Evolutionary conservation across 2,113 vertebrate genomes (phyloP).

Genomic region (Phasianus colchicus): DNA sequence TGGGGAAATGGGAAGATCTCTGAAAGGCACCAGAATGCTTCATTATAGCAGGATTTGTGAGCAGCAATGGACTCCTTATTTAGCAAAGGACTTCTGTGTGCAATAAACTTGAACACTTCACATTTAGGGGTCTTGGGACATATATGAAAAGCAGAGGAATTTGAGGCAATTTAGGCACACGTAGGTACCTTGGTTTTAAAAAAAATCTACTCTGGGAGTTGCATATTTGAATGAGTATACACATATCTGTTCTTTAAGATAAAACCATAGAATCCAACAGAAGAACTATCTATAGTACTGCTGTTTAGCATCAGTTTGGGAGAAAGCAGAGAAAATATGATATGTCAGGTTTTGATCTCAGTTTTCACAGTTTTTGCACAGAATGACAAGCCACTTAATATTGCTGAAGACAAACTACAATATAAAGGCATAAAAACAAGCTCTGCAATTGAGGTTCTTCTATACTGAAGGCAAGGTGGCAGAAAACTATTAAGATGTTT

Average conservation of each 20-base stretch:
- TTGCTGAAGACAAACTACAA: background rate
- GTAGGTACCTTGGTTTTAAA: background rate
- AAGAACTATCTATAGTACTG: background rate
- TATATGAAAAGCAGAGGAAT: background rate
- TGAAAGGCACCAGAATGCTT: background rate
- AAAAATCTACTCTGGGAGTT: background rate
- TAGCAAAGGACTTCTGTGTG: background rate
- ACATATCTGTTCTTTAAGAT: background rate
- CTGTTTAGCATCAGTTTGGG: background rate
- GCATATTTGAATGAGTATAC: background rate
- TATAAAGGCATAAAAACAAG: background rate
- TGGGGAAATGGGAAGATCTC: background rate
- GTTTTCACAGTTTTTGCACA: background rate
- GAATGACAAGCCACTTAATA: background rate
- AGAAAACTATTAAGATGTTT: background rate
- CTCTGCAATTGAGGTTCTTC: background rate
- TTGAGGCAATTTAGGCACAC: background rate
- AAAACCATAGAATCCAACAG: background rate
- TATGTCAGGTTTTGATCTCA: background rate
- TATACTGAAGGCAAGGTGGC: background rate
- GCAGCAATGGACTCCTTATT: background rate
- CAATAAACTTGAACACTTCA: background rate
- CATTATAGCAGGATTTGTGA: background rate
- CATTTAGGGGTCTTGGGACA: background rate
- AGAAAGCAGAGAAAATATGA: background rate